A percentile compares a stretch with the other conserved stretches of the same genome.
Evolutionary conservation across 2,888 invertebrate species (phyloP).

Genomic region (Acanthoscelides obtectus): DNA sequence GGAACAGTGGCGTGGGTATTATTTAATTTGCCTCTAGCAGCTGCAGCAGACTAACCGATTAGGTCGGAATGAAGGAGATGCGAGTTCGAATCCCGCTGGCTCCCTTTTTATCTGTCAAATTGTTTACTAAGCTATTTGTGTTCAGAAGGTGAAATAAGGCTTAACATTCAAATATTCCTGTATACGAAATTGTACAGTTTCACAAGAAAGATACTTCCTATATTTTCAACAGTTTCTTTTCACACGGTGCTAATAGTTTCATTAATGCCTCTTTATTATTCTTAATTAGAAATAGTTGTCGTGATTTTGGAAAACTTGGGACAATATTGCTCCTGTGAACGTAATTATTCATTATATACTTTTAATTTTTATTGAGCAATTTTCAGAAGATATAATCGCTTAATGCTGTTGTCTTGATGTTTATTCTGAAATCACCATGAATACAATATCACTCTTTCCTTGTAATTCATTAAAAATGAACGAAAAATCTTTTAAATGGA

Average conservation of each 20-base stretch:
- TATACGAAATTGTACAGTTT: too few species aligned
- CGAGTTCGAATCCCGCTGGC: too few species aligned
- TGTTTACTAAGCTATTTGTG: too few species aligned
- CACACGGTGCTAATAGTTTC: background rate
- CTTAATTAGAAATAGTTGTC: slow-evolving; percentile 34
- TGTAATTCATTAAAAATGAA: slow-evolving; percentile 23
- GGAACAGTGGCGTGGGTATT: too few species aligned
- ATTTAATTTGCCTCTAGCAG: too few species aligned
- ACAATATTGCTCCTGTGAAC: slow-evolving; percentile 33
- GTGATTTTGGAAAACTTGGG: slow-evolving; percentile 42
- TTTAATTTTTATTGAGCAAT: slow-evolving; percentile 6
- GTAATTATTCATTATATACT: slow-evolving; percentile 7
- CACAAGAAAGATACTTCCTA: too few species aligned
- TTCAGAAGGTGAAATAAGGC: too few species aligned
- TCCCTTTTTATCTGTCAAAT: too few species aligned
- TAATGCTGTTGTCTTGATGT: slow-evolving; percentile 38
- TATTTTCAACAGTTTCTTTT: background rate
- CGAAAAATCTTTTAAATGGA: slow-evolving; percentile 20
- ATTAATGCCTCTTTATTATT: background rate
- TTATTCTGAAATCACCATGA: slow-evolving; percentile 38
- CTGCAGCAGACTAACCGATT: too few species aligned
- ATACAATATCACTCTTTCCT: slow-evolving; percentile 36
- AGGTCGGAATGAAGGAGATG: too few species aligned
- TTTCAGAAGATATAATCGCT: slow-evolving; percentile 5
- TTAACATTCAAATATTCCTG: too few species aligned